Conservation (phyloP, 2,113 vertebrate species). For the Brachionichthys hirsutus region DNA sequence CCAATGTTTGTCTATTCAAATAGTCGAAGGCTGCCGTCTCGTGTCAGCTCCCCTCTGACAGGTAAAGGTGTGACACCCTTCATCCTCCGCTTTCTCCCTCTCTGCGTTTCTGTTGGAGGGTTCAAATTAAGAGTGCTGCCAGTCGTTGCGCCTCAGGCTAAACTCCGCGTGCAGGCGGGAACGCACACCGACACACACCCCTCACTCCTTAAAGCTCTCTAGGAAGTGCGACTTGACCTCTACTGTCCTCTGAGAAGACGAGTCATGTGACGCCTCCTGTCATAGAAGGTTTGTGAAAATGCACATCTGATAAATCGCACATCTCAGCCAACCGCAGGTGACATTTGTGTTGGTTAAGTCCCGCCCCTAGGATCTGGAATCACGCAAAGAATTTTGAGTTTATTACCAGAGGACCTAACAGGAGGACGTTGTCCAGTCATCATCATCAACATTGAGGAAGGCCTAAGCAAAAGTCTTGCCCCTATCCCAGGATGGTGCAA, state of each 20-base stretch:
- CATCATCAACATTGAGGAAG: too few relatives aligned
- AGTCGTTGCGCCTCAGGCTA: slow-evolving; percentile 47
- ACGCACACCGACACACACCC: slow-evolving; percentile 27
- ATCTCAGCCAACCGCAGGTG: too few relatives aligned
- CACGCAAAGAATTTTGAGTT: too few relatives aligned
- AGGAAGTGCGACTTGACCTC: slow-evolving; percentile 57
- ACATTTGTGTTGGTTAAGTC: too few relatives aligned
- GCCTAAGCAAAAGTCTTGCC: too few relatives aligned
- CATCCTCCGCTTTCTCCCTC: slow-evolving; percentile 5
- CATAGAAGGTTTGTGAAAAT: too few relatives aligned
- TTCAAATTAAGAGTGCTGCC: slow-evolving; percentile 21
- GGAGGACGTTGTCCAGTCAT: too few relatives aligned
- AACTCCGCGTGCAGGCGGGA: slow-evolving; percentile 46
- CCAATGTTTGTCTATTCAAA: slow-evolving; percentile 56
- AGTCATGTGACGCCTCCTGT: too few relatives aligned
- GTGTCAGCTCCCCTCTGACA: slow-evolving; percentile 51
- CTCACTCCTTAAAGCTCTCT: slow-evolving; percentile 52
- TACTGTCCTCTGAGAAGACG: slow-evolving; percentile 18
- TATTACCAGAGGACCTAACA: too few relatives aligned
- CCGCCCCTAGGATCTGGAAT: too few relatives aligned
- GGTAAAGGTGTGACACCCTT: slow-evolving; percentile 46
- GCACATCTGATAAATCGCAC: too few relatives aligned
- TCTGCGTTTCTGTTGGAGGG: slow-evolving; percentile 17
- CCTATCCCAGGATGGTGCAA: too few relatives aligned
- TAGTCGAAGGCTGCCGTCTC: slow-evolving; percentile 6